Conservation (phyloP, 2,797 vertebrate genomes). For the Tapera naevia region DNA sequence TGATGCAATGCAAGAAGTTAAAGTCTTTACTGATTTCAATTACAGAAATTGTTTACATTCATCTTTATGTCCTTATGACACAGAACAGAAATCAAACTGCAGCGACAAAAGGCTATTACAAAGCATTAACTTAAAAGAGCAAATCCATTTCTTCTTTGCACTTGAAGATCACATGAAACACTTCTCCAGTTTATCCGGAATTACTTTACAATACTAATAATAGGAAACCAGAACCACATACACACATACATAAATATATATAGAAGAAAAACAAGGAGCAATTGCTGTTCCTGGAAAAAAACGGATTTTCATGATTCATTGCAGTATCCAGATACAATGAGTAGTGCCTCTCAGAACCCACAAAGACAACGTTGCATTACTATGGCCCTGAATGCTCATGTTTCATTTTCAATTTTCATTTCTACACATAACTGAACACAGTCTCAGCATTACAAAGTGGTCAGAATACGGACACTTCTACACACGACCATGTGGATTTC, state of each 20-base stretch:
- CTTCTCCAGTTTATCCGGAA: background rate
- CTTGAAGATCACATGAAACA: background rate
- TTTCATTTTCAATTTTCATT: background rate
- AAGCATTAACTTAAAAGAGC: background rate
- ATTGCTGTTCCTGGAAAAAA: background rate
- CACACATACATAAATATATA: background rate
- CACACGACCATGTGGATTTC: background rate
- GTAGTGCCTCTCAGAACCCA: background rate
- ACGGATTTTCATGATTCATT: background rate
- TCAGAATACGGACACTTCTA: background rate
- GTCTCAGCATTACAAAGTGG: background rate
- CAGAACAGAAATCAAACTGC: background rate
- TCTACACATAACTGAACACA: background rate
- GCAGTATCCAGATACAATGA: background rate
- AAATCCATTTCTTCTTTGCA: background rate
- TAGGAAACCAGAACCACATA: background rate
- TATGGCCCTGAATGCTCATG: background rate
- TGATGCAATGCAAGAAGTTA: background rate
- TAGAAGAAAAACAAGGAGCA: background rate
- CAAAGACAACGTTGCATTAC: background rate
- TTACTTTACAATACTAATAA: background rate
- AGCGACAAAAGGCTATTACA: background rate
- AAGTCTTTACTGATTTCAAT: background rate
- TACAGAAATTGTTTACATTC: background rate
- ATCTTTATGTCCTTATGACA: background rate